A percentile compares a stretch with the other conserved stretches of the same genome.
Evolutionary conservation across 92 coral and sea anemone genomes (phyloP).

Genomic region (Epizoanthus rinbou): DNA sequence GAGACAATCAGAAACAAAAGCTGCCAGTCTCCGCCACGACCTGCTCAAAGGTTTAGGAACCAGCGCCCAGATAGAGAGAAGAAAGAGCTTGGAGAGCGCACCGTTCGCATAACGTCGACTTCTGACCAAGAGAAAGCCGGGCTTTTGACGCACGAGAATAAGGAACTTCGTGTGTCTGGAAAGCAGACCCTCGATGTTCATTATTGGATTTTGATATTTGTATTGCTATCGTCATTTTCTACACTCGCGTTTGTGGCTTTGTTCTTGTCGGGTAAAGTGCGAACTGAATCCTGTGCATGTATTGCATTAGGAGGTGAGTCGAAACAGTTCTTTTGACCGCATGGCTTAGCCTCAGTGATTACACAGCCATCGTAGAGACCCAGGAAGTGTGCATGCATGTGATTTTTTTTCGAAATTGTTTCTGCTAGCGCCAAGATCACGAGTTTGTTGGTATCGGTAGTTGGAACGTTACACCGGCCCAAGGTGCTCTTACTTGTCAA

Average conservation of each 20-base stretch:
- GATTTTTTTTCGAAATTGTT: too few species aligned
- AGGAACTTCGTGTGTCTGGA: not conserved
- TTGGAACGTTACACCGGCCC: too few species aligned
- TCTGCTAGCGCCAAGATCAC: too few species aligned
- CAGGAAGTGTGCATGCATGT: too few species aligned
- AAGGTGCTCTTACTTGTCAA: too few species aligned
- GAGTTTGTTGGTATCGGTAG: too few species aligned
- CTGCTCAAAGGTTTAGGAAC: not conserved
- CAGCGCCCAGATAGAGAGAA: not conserved
- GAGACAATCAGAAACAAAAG: not conserved
- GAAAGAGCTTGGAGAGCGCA: not conserved
- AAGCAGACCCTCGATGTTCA: not conserved
- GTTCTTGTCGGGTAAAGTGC: not conserved
- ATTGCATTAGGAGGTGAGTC: not conserved
- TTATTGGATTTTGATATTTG: not conserved
- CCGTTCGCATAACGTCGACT: not conserved
- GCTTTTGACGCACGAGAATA: not conserved
- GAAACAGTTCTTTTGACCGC: not conserved
- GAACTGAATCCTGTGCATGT: not conserved
- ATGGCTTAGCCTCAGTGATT: too few species aligned
- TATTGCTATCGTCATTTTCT: not conserved
- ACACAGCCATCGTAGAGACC: too few species aligned
- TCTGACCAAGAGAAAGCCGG: not conserved
- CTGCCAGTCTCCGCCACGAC: not conserved
- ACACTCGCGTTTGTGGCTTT: constrained; percentile 1